Percentiles rank a stretch among this genome's conserved stretches.
Evolutionary conservation across 2,113 vertebrate genomes (phyloP).

Genomic region (Leptosomus discolor): DNA sequence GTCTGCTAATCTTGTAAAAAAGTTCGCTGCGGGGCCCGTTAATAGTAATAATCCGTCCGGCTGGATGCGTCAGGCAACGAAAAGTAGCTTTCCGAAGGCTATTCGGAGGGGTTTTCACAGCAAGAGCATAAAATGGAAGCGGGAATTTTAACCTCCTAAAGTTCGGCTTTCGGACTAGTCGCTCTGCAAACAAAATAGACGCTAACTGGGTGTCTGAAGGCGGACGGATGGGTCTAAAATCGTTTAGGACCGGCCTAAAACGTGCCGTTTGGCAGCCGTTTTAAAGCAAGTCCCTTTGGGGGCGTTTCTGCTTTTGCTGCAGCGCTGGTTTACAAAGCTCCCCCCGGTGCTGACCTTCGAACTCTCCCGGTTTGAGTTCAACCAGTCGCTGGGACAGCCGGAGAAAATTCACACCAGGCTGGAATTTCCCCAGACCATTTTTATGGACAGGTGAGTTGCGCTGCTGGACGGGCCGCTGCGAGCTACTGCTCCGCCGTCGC

Average conservation of each 20-base stretch:
- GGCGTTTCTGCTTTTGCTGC: constrained; percentile 45
- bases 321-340: constrained; percentile 97
- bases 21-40: neutral
- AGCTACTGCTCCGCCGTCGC: too few relatives aligned
- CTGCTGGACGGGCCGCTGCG: neutral
- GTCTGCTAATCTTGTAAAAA: neutral
- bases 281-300: neutral
- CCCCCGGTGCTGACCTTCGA: constrained; percentile 97
- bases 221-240: neutral
- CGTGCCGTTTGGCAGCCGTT: neutral
- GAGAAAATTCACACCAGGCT: constrained; percentile 98
- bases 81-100: neutral
- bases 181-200: neutral
- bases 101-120: neutral
- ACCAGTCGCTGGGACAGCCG: constrained; percentile 94
- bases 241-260: neutral
- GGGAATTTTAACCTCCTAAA: neutral
- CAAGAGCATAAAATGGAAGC: neutral
- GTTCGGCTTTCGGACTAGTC: neutral
- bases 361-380: constrained; percentile 96
- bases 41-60: neutral
- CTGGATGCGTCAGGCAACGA: neutral
- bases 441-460: constrained; percentile 92
- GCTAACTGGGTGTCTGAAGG: neutral
- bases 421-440: constrained; percentile 91